A percentile compares a stretch with the other conserved stretches of the same genome.
These are phyloP conservation scores for Coreius guichenoti DNA, from an alignment of 2,797 vertebrate genomes.

Conservation along the genomic window DNA sequence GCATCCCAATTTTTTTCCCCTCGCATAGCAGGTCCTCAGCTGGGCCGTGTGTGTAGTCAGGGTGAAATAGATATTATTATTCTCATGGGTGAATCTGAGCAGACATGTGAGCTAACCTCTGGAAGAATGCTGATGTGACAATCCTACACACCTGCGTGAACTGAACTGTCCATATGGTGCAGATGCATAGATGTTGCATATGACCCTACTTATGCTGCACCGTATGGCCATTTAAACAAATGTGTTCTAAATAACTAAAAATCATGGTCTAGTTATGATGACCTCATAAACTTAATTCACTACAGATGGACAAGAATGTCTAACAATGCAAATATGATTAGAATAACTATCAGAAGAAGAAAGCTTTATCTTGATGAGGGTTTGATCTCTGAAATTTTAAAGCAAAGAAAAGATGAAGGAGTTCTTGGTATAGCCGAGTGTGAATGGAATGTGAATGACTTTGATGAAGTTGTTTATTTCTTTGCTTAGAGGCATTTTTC, in stretches of 20 bases:
- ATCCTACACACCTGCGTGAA: constrained; percentile 14
- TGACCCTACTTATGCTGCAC: constrained; percentile 5
- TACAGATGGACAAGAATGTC: neutral
- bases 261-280: neutral
- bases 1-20: constrained; percentile 6
- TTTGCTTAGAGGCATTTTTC: constrained; percentile 39
- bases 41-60: constrained; percentile 53
- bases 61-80: constrained; percentile 44
- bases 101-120: constrained; percentile 52
- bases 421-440: neutral
- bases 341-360: neutral
- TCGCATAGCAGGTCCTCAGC: constrained; percentile 43
- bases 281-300: neutral
- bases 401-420: constrained; percentile 12
- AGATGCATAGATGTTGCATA: constrained; percentile 45
- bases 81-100: constrained; percentile 37
- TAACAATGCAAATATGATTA: constrained; percentile 1
- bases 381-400: constrained; percentile 28
- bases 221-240: neutral
- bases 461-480: constrained; percentile 49
- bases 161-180: constrained; percentile 53
- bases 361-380: neutral
- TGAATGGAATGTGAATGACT: constrained; percentile 33
- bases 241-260: constrained; percentile 3
- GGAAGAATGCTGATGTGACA: constrained; percentile 42